Base-by-base conservation (phyloP, 2,797 vertebrate species). In the Anomalospiza imberbis region DNA sequence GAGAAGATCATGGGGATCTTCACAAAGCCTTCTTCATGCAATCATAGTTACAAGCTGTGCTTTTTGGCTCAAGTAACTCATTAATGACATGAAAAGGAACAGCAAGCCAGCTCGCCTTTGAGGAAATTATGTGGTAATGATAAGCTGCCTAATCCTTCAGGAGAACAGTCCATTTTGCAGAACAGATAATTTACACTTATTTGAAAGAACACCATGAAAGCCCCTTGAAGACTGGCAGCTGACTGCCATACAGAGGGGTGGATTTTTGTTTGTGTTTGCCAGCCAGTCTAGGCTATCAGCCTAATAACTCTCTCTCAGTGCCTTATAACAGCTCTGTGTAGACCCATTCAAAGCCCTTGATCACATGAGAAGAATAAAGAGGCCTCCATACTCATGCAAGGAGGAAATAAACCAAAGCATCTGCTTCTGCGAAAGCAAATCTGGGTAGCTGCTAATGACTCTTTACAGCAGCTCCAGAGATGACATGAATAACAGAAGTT, bases 31-130 rank as follows among this genome's bases (percentile, higher is more conserved):
- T 86, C 94, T 93, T 88, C 71, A 88, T 72, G n/a, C 60, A 85
- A 77, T 91, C 73, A 62, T 63, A 68, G 40, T 86, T 89, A 81
- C 80, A 85, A 82, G 74, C 94, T 96, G 73, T 51, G 80, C 58
- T 91, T 77, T 93, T 90, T 95, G 89, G 89, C 93, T 74, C 75
- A 84, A 94, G 65, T 85, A 93, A 82, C 47, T 93, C 65, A 88
- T 94, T 93, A 96, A 88, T 72, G 66, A 61, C 76, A 47, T 93
- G 92, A 97, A 97, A 96, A 97, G 55, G 42, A 95, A 53, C 34
- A 94, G 31, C 0, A 6, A 86, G 84, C 68, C 96, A 92, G 54
- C 61, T 70, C 44, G 91, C 95, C 82, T 93, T 94, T 91, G 93
- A 95, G 85, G 40, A 94, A 89, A 92, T 88, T 74, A 89, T 73